A percentile compares a stretch with the other conserved stretches of the same genome.
Conservation (phyloP, 2,888 invertebrate genomes). For the Agriopis aurantiaria region DNA sequence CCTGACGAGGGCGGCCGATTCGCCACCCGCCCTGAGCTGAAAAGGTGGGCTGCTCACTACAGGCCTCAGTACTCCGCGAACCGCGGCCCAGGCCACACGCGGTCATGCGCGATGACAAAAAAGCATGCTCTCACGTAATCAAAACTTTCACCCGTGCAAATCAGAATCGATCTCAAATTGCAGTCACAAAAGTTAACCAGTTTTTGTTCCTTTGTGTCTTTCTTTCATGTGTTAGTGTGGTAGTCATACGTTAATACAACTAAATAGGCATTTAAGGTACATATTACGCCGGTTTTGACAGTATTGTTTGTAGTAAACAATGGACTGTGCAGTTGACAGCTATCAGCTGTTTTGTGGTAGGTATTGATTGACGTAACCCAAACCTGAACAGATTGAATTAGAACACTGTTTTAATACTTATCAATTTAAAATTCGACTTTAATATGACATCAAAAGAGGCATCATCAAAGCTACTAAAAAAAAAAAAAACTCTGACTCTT, state of each 20-base stretch:
- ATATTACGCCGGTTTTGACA: slow-evolving; percentile 11
- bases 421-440: too few relatives aligned
- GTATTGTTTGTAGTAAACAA: slow-evolving; percentile 42
- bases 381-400: too few relatives aligned
- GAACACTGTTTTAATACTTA: too few relatives aligned
- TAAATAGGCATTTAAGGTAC: slow-evolving; percentile 4
- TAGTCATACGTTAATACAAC: background rate
- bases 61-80: slow-evolving; percentile 67
- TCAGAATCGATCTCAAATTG: slow-evolving; percentile 15
- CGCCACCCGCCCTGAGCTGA: slow-evolving; percentile 52
- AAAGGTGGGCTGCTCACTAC: slow-evolving; percentile 49
- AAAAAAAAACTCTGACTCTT: too few relatives aligned
- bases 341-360: slow-evolving; percentile 55
- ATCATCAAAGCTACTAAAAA: too few relatives aligned
- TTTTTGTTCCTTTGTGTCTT: slow-evolving; percentile 13
- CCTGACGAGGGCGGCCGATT: slow-evolving; percentile 66
- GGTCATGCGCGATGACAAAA: slow-evolving; percentile 39
- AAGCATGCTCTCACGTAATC: slow-evolving; percentile 59
- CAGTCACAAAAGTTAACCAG: slow-evolving; percentile 9
- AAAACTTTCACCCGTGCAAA: slow-evolving; percentile 57
- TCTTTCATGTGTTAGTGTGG: slow-evolving; percentile 17
- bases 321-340: slow-evolving; percentile 50
- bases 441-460: too few relatives aligned
- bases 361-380: slow-evolving; percentile 34
- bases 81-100: slow-evolving; percentile 57